A percentile compares a stretch with the other conserved stretches of the same genome.
Conservation (phyloP, 2,113 vertebrate genomes). For the Pardalotus punctatus region DNA sequence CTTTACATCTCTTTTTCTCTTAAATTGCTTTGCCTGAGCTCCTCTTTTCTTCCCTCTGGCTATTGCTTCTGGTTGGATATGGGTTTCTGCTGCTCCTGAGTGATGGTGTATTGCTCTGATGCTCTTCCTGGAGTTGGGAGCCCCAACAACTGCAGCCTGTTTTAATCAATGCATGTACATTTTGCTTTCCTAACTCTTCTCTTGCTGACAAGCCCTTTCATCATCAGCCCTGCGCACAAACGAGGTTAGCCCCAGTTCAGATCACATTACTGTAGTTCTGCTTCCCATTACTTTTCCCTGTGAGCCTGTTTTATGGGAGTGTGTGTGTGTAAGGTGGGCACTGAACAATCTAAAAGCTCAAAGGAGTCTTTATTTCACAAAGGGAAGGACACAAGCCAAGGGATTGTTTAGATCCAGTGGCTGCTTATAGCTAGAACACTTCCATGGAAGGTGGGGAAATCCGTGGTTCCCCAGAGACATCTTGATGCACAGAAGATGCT, state of each 20-base stretch:
- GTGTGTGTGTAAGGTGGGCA: neutral
- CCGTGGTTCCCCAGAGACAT: neutral
- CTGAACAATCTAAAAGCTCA: neutral
- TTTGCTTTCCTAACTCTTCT: neutral
- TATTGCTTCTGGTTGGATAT: neutral
- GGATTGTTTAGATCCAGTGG: neutral
- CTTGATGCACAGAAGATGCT: neutral
- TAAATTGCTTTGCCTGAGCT: neutral
- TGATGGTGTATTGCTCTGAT: neutral
- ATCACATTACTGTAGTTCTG: slow-evolving; percentile 47
- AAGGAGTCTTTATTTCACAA: neutral
- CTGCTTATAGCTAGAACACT: neutral
- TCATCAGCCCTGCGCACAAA: slow-evolving; percentile 29
- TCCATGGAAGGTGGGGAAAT: neutral
- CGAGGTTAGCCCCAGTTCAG: slow-evolving; percentile 47
- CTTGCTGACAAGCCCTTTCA: slow-evolving; percentile 33
- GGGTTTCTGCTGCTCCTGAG: neutral
- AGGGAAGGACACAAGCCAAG: neutral
- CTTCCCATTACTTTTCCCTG: slow-evolving; percentile 10
- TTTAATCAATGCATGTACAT: neutral
- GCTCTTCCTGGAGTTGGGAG: neutral
- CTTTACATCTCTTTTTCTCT: neutral
- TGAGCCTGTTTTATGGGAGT: neutral
- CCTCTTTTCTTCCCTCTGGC: neutral
- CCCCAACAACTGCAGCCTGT: neutral